Base-by-base conservation (phyloP, 2,888 invertebrate species). In the Cynaeus angustus region DNA sequence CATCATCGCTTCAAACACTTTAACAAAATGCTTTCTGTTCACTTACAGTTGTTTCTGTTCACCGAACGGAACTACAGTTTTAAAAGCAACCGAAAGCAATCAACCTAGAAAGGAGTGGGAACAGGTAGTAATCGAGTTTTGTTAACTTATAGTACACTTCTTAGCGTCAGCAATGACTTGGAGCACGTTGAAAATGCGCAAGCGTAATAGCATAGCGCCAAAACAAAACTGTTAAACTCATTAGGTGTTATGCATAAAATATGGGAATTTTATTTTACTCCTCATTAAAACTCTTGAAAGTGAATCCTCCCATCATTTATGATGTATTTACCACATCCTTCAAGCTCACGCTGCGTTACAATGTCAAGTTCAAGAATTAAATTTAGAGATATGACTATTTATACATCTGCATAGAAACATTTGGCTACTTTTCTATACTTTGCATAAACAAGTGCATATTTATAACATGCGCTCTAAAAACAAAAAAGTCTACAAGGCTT, bases 41-140 rank as follows among this genome's bases (percentile, higher is more conserved):
- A 74, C 72, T 73, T 72, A 74, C 75, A 13, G 41, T 72, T 73
- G 74, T 68, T 72, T 72, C 72, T 70, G 75, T 75, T 77, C 79
- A 80, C 78, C 37, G 56, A 43, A 59, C 59, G 45, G 45, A 59
- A 59, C 59, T 61, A 61, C 61, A 37, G 33, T 55, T 43, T 21
- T 45, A 21, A 43, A 45, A 58, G 30, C 58, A 43, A 58, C 58
- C 33, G 45, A 79, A 78, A 77, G 74, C 75, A 74, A 71, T 74
- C 74, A 75, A 70, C 76, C 74, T 69, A 66, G 56, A 71, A 78
- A 78, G 77, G 82, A 80, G 81, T 79, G 82, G 80, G 81, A 82
- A 81, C 81, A 81, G 82, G 81, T 81, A 81, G 82, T 80, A 46
- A 46, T 61, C 61, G 30, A 61, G 48, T 61, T 61, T 50, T 46